Evolutionary conservation across 2,113 vertebrate genomes (phyloP).

Genomic region (Etheostoma spectabile): DNA sequence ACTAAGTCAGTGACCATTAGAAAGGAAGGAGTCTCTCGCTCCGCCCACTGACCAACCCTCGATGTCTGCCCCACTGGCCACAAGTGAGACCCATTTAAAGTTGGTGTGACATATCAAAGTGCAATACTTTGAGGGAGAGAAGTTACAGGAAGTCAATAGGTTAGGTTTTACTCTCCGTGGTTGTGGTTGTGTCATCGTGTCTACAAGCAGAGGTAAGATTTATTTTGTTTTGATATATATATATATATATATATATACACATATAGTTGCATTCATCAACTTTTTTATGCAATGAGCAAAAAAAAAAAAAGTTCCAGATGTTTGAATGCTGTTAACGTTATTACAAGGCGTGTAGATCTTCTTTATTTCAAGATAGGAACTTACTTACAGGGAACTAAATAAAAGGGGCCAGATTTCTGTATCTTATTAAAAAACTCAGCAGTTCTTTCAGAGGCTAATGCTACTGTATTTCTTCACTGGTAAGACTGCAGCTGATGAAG

Average conservation of each 20-base stretch:
- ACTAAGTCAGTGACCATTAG: neutral
- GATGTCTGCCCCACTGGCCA: neutral
- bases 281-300: neutral
- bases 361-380: neutral
- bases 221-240: neutral
- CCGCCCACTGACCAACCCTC: conserved; percentile 28
- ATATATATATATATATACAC: too few relatives aligned
- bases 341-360: neutral
- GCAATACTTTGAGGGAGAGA: neutral
- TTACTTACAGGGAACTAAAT: neutral
- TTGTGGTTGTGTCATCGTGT: neutral
- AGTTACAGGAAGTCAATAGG: neutral
- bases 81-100: neutral
- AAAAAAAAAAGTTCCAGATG: neutral
- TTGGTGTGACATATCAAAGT: neutral
- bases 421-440: neutral
- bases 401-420: neutral
- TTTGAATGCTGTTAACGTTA: neutral
- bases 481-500: neutral
- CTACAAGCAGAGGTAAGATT: conserved; percentile 40
- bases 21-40: conserved; percentile 1
- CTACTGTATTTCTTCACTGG: neutral
- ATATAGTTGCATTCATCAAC: neutral
- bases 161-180: neutral
- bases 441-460: neutral